phyloP scores from a whole-genome alignment of 2,797 vertebrate genomes.

The Dendrocincla tyrannina region DNA sequence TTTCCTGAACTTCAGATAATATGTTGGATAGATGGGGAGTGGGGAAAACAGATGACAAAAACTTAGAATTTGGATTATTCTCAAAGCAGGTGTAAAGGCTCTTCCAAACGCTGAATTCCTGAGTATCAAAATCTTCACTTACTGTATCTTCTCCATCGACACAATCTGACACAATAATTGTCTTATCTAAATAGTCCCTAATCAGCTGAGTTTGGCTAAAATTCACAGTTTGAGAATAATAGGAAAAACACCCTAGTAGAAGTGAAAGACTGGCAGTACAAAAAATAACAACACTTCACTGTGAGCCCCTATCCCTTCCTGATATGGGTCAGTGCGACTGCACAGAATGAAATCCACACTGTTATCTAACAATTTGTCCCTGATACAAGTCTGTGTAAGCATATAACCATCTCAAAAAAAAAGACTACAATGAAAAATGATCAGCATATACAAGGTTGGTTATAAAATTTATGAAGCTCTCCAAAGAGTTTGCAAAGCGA shows the following conservation, averaged over 20 bases:
- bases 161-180: background rate
- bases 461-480: background rate
- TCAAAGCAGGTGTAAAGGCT: background rate
- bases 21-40: background rate
- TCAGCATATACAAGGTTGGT: background rate
- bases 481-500: background rate
- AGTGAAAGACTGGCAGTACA: background rate
- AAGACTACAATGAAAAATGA: background rate
- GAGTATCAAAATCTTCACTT: background rate
- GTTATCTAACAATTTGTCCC: background rate
- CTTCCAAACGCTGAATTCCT: background rate
- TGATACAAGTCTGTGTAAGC: background rate
- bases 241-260: background rate
- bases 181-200: background rate
- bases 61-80: background rate
- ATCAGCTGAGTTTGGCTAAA: background rate
- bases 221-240: background rate
- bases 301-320: background rate
- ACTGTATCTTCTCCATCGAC: background rate
- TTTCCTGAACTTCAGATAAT: background rate
- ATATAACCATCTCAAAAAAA: background rate
- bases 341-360: background rate
- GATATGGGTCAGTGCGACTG: background rate
- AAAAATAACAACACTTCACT: background rate
- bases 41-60: background rate